Percentiles rank a stretch among this genome's conserved stretches.
Evolutionary conservation across 2,113 vertebrate genomes (phyloP).

Genomic region (Myotis lucifugus): DNA sequence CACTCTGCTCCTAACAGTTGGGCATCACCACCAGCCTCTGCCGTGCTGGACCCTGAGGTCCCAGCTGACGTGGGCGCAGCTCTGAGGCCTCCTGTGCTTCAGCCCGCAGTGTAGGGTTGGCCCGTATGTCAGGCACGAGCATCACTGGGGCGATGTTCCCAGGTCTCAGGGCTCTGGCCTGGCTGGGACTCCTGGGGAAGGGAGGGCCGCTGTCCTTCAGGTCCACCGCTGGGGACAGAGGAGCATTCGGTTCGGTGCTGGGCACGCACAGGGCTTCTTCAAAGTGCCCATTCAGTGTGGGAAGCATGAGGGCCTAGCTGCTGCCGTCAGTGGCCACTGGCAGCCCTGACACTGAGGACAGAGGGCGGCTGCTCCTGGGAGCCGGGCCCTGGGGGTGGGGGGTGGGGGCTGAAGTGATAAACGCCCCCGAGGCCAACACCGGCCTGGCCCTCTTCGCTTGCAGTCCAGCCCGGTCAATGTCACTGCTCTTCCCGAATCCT

Average conservation of each 20-base stretch:
- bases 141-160: rapidly evolving
- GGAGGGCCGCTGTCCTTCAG: rapidly evolving
- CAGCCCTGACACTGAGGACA: conserved; percentile 50
- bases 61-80: no score
- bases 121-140: no score
- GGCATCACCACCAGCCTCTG: no score
- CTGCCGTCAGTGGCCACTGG: conserved; percentile 51
- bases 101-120: no score
- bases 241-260: background rate
- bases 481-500: conserved; percentile 75
- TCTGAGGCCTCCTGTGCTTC: no score
- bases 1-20: background rate
- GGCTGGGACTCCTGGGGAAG: no score
- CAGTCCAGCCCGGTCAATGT: conserved; percentile 56
- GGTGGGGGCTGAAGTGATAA: conserved; percentile 39
- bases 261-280: background rate
- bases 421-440: background rate
- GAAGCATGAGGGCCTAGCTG: background rate
- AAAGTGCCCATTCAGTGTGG: background rate
- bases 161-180: background rate
- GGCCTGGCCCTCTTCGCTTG: conserved; percentile 33
- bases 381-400: background rate
- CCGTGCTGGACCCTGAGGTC: no score
- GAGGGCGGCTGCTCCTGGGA: conserved; percentile 65
- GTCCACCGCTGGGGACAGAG: background rate